Evolutionary conservation across 2,113 vertebrate species (phyloP), one percentile per base, ranked within the genome.

Genomic region (Syrmaticus mikado): DNA sequence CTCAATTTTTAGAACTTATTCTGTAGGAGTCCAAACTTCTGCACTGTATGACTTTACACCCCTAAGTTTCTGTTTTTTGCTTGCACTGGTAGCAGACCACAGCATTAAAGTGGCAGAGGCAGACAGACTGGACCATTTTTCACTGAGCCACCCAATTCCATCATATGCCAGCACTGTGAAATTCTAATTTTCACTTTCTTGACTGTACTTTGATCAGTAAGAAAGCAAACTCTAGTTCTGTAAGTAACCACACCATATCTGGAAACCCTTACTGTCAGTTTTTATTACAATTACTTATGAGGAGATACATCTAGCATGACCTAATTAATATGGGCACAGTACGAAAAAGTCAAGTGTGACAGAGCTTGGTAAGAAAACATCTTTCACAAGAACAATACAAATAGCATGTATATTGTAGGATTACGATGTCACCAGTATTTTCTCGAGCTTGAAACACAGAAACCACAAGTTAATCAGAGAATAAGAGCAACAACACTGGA

Each of bases 341-440:
- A 65, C 24, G 25, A 94, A 76, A 46, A 82, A 84, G n/a, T 32
- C n/a, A 90, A 87, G 41, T 6, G 46, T 36, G 52, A 43, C 0
- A 58, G 45, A 57, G 50, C 27, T 48, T 79, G 18, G 20, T 67
- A 77, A 77, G 55, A 73, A 38, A 38, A 5, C 28, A 50, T 43
- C 15, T 82, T 82, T 53, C 65, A 81, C 64, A 78, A 85, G 72
- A 38, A 4, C 60, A 74, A 32, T 19, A 13, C 5, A 60, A 38
- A 30, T 11, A 52, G 30, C 30, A 36, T 0, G 0, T 24, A 22
- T 21, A 55, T 8, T 5, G 3, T 4, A 72, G 73, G 2, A 7
- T 30, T 68, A 64, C 1, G 2, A 38, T 30, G 61, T 8, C 74
- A 25, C 15, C 66, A 41, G 3, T 13, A 53, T 13, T 25, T 89